phyloP scores from a whole-genome alignment of 1,140 invertebrate genomes.

The Zophobas morio region DNA sequence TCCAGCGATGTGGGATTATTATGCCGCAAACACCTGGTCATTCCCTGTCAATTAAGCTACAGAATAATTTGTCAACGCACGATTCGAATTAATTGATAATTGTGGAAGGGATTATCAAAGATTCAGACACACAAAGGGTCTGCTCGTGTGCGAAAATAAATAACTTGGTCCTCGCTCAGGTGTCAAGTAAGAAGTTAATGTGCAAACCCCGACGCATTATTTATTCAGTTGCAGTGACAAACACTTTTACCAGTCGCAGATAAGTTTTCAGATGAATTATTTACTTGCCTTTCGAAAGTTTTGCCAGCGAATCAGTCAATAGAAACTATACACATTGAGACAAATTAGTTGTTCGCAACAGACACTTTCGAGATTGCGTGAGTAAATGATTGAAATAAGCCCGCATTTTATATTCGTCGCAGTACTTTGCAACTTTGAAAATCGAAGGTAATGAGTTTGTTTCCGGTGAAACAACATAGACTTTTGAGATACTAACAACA shows the following conservation, averaged over 20 bases:
- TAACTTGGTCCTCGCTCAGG: conserved; percentile 1
- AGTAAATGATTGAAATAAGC: too few species aligned
- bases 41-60: conserved; percentile 39
- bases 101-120: conserved; percentile 2
- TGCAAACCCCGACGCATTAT: conserved; percentile 1
- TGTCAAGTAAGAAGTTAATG: conserved; percentile 33
- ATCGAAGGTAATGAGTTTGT: too few species aligned
- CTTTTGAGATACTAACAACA: too few species aligned
- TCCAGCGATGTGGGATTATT: conserved; percentile 28
- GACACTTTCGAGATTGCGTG: too few species aligned
- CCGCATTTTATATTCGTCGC: too few species aligned
- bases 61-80: conserved; percentile 33
- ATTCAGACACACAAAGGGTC: background rate
- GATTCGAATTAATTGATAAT: conserved; percentile 25
- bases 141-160: background rate
- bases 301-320: conserved; percentile 25
- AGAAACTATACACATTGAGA: background rate
- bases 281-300: conserved; percentile 26
- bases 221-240: conserved; percentile 30
- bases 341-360: too few species aligned
- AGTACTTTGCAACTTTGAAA: too few species aligned
- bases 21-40: conserved; percentile 41
- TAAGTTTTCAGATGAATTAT: conserved; percentile 36
- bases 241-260: conserved; percentile 21
- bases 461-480: too few species aligned